Conservation (phyloP, 2,797 vertebrate genomes). For the Manis javanica region DNA sequence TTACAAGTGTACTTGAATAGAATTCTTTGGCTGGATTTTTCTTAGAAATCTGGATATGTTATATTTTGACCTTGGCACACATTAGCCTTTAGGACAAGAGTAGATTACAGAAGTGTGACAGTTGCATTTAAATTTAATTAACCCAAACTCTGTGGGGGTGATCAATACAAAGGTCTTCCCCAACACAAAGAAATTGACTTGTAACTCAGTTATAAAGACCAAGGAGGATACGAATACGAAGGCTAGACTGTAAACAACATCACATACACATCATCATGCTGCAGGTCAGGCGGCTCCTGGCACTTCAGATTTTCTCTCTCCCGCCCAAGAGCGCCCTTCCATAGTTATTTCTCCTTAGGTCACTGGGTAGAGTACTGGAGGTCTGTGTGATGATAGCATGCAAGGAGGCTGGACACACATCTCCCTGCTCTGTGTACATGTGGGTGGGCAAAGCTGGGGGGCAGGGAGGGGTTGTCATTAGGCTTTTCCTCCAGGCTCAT, state of each 20-base stretch:
- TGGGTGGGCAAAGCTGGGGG: background rate
- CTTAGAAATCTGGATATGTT: background rate
- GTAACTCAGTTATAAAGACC: background rate
- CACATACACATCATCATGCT: too few relatives aligned
- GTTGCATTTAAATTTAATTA: background rate
- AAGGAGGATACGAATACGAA: background rate
- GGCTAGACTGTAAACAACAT: background rate
- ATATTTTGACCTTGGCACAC: background rate
- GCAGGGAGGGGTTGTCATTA: too few relatives aligned
- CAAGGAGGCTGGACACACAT: accelerated
- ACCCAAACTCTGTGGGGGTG: background rate
- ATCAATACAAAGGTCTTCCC: background rate
- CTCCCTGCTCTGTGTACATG: background rate
- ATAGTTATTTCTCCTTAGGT: background rate
- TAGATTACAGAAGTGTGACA: background rate
- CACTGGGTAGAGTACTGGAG: background rate
- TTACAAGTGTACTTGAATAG: background rate
- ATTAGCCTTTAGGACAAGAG: background rate
- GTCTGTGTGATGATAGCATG: accelerated
- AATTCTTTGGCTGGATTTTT: constrained; percentile 33
- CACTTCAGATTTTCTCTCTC: background rate
- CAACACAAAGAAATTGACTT: background rate
- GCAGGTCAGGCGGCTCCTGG: background rate
- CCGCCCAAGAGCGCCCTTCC: background rate
- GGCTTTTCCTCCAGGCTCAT: background rate